These are phyloP conservation scores for Typhlichthys subterraneus DNA, from an alignment of 2,797 vertebrate genomes.

Conservation along the genomic window DNA sequence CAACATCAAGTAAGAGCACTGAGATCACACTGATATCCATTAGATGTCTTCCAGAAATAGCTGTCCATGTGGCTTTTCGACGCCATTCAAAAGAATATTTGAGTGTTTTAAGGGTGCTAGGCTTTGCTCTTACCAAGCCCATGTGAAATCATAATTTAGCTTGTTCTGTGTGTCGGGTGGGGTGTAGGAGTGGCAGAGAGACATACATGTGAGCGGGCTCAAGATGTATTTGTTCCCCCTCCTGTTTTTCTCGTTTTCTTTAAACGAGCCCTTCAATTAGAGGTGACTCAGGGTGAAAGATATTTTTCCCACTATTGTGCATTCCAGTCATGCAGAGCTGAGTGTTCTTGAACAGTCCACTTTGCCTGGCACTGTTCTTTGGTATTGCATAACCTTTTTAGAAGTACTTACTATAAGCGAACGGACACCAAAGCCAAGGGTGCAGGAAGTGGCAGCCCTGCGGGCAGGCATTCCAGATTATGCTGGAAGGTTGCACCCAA, in stretches of 20 bases:
- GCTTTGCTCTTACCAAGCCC: slow-evolving; percentile 5
- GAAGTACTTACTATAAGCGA: slow-evolving; percentile 45
- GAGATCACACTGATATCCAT: slow-evolving; percentile 43
- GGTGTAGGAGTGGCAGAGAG: too few relatives aligned
- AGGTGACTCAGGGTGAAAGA: neutral
- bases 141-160: slow-evolving; percentile 8
- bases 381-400: slow-evolving; percentile 53
- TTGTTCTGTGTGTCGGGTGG: neutral
- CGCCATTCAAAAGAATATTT: slow-evolving; percentile 23
- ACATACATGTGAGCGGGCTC: neutral
- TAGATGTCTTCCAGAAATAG: slow-evolving; percentile 52
- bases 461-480: slow-evolving; percentile 47
- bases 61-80: slow-evolving; percentile 19
- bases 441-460: slow-evolving; percentile 15
- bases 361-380: slow-evolving; percentile 24
- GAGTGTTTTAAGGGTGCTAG: slow-evolving; percentile 26
- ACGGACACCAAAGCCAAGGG: slow-evolving; percentile 27
- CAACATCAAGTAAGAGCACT: slow-evolving; percentile 96
- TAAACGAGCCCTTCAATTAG: slow-evolving; percentile 23
- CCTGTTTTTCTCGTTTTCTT: slow-evolving; percentile 12
- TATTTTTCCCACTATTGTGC: neutral
- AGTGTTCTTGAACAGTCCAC: slow-evolving; percentile 18
- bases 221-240: neutral
- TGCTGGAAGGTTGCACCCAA: slow-evolving; percentile 56
- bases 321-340: neutral